Percentiles rank a stretch among this genome's conserved stretches.
These are phyloP conservation scores for Hippoglossus stenolepis DNA, from an alignment of 2,113 vertebrate species.

Conservation along the genomic window DNA sequence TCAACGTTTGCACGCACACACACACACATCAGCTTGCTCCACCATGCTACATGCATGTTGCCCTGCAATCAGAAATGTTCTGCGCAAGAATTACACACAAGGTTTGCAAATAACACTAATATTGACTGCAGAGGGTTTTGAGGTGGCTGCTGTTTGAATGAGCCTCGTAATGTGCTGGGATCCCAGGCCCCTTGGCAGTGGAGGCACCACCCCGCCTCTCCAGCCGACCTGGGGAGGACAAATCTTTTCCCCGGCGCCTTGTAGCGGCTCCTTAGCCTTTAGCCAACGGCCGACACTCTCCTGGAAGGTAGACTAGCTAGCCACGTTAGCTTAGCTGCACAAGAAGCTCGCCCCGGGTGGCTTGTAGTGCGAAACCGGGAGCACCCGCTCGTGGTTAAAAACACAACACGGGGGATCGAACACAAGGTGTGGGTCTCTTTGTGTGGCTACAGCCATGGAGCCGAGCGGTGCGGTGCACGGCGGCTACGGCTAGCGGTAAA, in stretches of 20 bases:
- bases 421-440: constrained; percentile 54
- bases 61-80: constrained; percentile 3
- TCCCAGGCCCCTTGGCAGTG: constrained; percentile 60
- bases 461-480: constrained; percentile 50
- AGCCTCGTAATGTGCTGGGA: constrained; percentile 20
- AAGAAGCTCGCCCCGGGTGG: constrained; percentile 42
- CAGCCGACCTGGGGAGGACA: constrained; percentile 70
- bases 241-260: constrained; percentile 76
- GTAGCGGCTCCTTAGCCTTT: constrained; percentile 78
- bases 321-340: constrained; percentile 57
- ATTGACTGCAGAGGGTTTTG: background rate
- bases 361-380: background rate
- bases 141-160: constrained; percentile 13
- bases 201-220: constrained; percentile 71
- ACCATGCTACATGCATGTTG: constrained; percentile 28
- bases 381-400: constrained; percentile 33
- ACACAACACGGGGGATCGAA: constrained; percentile 21
- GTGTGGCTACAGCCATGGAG: constrained; percentile 61
- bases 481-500: constrained; percentile 75
- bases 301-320: constrained; percentile 64
- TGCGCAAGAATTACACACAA: constrained; percentile 30
- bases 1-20: constrained; percentile 41
- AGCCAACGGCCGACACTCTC: constrained; percentile 74
- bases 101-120: constrained; percentile 29
- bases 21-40: constrained; percentile 24